A percentile compares a stretch with the other conserved stretches of the same genome.
Conservation (phyloP, 2,797 vertebrate species). For the Trichosurus vulpecula region DNA sequence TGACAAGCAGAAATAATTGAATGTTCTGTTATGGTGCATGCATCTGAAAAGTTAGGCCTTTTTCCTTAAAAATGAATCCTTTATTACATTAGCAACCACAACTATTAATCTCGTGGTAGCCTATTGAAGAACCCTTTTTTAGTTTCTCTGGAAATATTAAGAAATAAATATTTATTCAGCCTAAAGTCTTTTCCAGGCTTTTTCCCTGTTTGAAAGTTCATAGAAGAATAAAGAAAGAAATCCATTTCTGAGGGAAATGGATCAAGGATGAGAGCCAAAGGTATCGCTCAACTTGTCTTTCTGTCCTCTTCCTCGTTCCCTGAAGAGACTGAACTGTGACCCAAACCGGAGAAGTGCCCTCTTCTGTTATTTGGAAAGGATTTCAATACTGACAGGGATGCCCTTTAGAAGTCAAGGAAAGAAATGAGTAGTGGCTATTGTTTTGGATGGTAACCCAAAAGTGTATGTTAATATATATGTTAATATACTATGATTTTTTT, state of each 20-base stretch:
- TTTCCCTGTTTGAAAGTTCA: background rate
- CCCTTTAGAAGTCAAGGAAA: background rate
- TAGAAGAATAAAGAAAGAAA: background rate
- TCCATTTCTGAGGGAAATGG: background rate
- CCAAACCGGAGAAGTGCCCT: background rate
- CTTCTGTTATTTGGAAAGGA: background rate
- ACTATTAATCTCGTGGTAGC: background rate
- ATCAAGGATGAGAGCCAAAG: background rate
- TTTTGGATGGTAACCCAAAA: background rate
- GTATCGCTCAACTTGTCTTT: background rate
- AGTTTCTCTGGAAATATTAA: background rate
- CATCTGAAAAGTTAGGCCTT: background rate
- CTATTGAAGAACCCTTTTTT: background rate
- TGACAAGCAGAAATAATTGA: background rate
- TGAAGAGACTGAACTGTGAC: background rate
- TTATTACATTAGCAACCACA: background rate
- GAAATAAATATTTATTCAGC: background rate
- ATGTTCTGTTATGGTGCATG: background rate
- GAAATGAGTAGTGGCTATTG: background rate
- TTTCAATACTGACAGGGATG: background rate
- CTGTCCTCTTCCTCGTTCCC: background rate
- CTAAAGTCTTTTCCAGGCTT: background rate
- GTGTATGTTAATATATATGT: background rate
- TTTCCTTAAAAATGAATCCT: background rate
- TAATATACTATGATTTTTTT: background rate